Conservation (phyloP, 2,888 invertebrate genomes). For the Archips xylosteana region DNA sequence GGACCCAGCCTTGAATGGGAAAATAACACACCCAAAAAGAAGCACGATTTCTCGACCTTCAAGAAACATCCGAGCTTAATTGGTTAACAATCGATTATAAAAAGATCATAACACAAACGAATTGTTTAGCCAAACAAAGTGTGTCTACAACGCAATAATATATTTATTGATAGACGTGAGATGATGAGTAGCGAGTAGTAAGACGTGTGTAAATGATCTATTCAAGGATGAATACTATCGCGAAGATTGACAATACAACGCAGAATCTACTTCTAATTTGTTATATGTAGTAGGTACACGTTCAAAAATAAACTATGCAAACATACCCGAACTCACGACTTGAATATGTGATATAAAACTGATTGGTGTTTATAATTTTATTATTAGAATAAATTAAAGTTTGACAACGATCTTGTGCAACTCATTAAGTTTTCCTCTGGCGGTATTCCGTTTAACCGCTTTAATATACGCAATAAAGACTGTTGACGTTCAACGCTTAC, state of each 20-base stretch:
- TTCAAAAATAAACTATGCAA: background rate
- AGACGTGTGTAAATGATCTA: slow-evolving; percentile 26
- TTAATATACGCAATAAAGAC: slow-evolving; percentile 55
- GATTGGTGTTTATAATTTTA: background rate
- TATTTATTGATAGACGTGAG: slow-evolving; percentile 28
- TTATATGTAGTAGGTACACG: background rate
- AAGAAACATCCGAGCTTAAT: slow-evolving; percentile 12
- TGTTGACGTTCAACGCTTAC: slow-evolving; percentile 57
- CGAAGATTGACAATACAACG: slow-evolving; percentile 20
- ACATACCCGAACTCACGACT: background rate
- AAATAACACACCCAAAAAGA: slow-evolving; percentile 49
- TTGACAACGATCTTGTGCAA: slow-evolving; percentile 19
- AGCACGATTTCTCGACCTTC: slow-evolving; percentile 32
- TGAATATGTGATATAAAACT: background rate
- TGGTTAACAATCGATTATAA: slow-evolving; percentile 14
- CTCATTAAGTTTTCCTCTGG: slow-evolving; percentile 52
- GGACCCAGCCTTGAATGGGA: slow-evolving; percentile 33
- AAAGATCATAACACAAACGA: slow-evolving; percentile 7
- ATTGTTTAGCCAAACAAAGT: slow-evolving; percentile 17
- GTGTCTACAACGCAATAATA: slow-evolving; percentile 20
- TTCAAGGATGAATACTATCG: slow-evolving; percentile 34
- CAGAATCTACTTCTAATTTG: slow-evolving; percentile 17
- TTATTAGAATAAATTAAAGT: background rate
- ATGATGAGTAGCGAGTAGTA: slow-evolving; percentile 13
- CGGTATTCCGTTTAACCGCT: slow-evolving; percentile 51